These are phyloP conservation scores for Gymnogyps californianus DNA, from an alignment of 2,113 vertebrate species.

Conservation along the genomic window DNA sequence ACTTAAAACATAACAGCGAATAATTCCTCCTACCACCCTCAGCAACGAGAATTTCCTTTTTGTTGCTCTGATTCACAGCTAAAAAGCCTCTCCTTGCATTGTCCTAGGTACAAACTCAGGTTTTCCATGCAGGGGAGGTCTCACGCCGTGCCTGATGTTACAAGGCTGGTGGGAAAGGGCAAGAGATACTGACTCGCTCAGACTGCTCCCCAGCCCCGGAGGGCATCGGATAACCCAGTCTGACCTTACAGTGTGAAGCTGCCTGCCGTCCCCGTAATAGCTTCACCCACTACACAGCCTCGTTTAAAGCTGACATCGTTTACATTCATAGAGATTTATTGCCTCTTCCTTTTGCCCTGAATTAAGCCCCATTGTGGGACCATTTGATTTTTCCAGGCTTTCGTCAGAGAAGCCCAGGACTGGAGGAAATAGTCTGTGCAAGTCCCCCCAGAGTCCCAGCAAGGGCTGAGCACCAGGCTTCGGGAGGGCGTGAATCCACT, in stretches of 20 bases:
- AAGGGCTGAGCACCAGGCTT: neutral
- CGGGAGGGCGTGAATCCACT: rapidly evolving
- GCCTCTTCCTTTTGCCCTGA: neutral
- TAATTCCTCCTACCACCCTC: neutral
- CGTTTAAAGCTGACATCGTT: neutral
- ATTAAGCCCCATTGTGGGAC: neutral
- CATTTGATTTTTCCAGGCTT: neutral
- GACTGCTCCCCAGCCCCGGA: neutral
- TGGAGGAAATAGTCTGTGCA: neutral
- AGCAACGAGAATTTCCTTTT: neutral
- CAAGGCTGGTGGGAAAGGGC: neutral
- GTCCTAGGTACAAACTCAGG: neutral
- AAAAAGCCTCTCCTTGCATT: neutral
- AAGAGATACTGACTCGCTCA: neutral
- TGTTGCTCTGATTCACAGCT: neutral
- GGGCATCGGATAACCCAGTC: neutral
- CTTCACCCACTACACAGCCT: neutral
- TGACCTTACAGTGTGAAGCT: neutral
- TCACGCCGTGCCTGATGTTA: rapidly evolving
- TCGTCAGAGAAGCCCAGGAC: neutral
- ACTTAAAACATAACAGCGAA: neutral
- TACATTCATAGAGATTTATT: neutral
- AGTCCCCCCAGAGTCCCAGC: neutral
- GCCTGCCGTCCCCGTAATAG: neutral
- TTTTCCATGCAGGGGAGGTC: neutral